Evolutionary conservation across 2,113 vertebrate species (phyloP).

Genomic region (Panurus biarmicus): DNA sequence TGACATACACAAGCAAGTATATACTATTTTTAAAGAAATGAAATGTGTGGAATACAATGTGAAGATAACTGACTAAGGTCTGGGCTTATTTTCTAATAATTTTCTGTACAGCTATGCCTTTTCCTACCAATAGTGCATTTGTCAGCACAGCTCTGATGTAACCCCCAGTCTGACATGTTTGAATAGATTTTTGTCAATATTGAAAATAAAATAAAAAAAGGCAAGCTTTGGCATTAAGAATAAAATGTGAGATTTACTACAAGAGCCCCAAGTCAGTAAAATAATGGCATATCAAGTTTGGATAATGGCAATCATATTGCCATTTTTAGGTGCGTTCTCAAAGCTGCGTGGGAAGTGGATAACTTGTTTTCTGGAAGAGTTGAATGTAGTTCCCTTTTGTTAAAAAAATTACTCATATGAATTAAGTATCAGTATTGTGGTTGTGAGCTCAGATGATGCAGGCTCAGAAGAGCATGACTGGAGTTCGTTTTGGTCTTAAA

Average conservation of each 20-base stretch:
- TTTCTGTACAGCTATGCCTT: not conserved
- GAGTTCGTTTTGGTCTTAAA: not conserved
- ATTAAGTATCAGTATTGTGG: not conserved
- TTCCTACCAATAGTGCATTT: not conserved
- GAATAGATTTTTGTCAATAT: not conserved
- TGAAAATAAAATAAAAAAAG: too few species aligned
- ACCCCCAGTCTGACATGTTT: not conserved
- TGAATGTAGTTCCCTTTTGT: not conserved
- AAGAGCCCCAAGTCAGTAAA: not conserved
- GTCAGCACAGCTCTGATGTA: not conserved
- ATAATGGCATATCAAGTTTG: not conserved
- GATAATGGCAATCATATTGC: not conserved
- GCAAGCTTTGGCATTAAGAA: not conserved
- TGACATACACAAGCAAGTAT: not conserved
- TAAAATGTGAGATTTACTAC: not conserved
- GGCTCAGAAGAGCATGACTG: not conserved
- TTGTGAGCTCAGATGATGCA: not conserved
- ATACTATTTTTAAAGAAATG: not conserved
- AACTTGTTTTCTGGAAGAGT: not conserved
- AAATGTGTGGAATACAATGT: not conserved
- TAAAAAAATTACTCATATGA: not conserved
- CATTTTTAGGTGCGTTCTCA: not conserved
- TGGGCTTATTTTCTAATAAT: not conserved
- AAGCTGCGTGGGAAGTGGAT: not conserved
- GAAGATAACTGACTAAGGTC: not conserved